These are phyloP conservation scores for Chaunax sp. DNA, from an alignment of 2,797 vertebrate species.

Conservation along the genomic window DNA sequence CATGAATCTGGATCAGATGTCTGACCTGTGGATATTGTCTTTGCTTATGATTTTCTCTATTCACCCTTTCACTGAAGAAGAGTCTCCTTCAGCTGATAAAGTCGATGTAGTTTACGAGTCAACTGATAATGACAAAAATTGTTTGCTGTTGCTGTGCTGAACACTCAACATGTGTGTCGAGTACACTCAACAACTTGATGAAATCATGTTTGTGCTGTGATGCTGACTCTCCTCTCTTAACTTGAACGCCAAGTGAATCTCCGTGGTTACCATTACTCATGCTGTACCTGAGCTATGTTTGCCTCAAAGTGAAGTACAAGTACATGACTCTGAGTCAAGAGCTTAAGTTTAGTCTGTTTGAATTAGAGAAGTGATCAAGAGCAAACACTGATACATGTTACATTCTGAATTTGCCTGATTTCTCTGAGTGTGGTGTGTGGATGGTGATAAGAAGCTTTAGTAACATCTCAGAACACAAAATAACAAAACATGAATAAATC, in stretches of 20 bases:
- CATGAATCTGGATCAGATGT: not conserved
- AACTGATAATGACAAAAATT: slow-evolving; percentile 8
- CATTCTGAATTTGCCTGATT: not conserved
- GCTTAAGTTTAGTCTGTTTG: not conserved
- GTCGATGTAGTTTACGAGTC: not conserved
- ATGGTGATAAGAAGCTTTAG: not conserved
- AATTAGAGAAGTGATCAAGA: not conserved
- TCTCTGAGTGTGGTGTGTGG: not conserved
- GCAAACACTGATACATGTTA: not conserved
- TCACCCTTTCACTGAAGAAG: not conserved
- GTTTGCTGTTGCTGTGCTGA: slow-evolving; percentile 13
- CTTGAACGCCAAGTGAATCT: slow-evolving; percentile 1
- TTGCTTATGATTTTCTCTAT: too few relatives aligned
- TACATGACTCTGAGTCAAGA: not conserved
- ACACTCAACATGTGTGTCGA: not conserved
- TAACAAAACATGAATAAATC: not conserved
- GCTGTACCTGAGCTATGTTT: slow-evolving; percentile 4
- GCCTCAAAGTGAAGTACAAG: not conserved
- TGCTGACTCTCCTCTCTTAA: slow-evolving; percentile 4
- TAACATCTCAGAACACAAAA: not conserved
- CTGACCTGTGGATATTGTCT: not conserved
- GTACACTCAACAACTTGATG: not conserved
- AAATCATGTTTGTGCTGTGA: not conserved
- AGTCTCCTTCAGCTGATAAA: slow-evolving; percentile 5
- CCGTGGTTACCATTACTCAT: slow-evolving; percentile 8